These are phyloP conservation scores for Cirrhinus mrigala DNA, from an alignment of 2,797 vertebrate genomes.

Conservation along the genomic window DNA sequence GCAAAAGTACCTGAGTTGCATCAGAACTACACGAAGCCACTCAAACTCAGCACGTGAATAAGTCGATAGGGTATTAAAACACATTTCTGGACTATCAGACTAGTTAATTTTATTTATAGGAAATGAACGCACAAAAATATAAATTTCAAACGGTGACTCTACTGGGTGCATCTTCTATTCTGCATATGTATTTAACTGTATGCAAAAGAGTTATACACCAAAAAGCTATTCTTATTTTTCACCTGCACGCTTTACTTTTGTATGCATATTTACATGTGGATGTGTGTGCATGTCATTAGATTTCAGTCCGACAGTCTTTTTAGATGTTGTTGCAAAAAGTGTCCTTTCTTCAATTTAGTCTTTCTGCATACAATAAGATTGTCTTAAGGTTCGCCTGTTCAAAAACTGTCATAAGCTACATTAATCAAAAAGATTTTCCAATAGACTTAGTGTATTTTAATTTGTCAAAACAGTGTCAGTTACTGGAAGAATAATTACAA, in stretches of 20 bases:
- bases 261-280: not conserved
- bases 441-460: not conserved
- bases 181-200: not conserved
- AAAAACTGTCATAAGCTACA: not conserved
- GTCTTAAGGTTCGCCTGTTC: not conserved
- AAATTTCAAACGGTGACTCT: not conserved
- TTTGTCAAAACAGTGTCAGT: not conserved
- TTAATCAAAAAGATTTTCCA: not conserved
- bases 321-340: not conserved
- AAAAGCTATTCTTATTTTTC: not conserved
- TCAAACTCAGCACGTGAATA: conserved; percentile 16
- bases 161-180: not conserved
- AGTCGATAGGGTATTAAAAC: not conserved
- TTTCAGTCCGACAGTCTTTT: not conserved
- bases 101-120: not conserved
- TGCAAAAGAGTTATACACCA: not conserved
- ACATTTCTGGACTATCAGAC: not conserved
- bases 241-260: not conserved
- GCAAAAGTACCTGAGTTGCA: conserved; percentile 35
- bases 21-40: conserved; percentile 40
- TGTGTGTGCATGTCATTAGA: not conserved
- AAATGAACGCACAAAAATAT: not conserved
- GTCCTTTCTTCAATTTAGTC: not conserved
- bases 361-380: not conserved
- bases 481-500: not conserved